Evolutionary conservation across 2,888 invertebrate species (phyloP), one percentile per base, ranked within the genome.

Genomic region (Amblyjoppa fuscipennis): DNA sequence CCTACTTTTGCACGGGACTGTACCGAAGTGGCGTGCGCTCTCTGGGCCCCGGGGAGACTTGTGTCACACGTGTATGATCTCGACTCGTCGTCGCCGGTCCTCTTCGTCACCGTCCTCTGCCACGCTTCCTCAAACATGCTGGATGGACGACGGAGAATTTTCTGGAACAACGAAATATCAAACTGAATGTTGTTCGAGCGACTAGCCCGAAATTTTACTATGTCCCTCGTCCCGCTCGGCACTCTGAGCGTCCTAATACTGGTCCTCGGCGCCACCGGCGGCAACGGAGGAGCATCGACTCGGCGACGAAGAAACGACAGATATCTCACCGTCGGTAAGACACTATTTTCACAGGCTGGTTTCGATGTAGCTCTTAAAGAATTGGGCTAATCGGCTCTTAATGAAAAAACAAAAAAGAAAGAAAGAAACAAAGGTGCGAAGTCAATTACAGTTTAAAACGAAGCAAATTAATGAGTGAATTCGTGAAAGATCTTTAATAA

Each of bases 1-100:
- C 92, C 94, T 89, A 93, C 93, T 93, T 94, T 91, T 92, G 88
- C 73, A 51, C 87, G 86, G 87, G 88, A 91, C 90, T 91, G 89
- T 90, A 90, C 89, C 85, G 53, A 69, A 38, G 79, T 79, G 64
- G 80, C 71, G 79, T 68, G 51, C 31, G 59, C 69, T 38, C 41
- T 51, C 53, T 38, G 84, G 69, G 71, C 56, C 68, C 74, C 73
- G 68, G 28, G 28, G 38, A 70, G 31, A 79, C 31, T 66, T 49
- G 25, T 64, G 38, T 51, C 38, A 25, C 41, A 20, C 38, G 56
- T 64, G 53, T 20, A 6, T 49, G 49, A 53, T n/a, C 51, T 53
- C 61, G 28, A 13, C 25, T 11, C 28, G 61, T 16, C 4, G 5
- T 56, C 28, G 28, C 13, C 16, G 51, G 51, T 61, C 61, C 31